A percentile compares a stretch with the other conserved stretches of the same genome.
Evolutionary conservation across 2,888 invertebrate species (phyloP).

Genomic region (Athripsodes cinereus): DNA sequence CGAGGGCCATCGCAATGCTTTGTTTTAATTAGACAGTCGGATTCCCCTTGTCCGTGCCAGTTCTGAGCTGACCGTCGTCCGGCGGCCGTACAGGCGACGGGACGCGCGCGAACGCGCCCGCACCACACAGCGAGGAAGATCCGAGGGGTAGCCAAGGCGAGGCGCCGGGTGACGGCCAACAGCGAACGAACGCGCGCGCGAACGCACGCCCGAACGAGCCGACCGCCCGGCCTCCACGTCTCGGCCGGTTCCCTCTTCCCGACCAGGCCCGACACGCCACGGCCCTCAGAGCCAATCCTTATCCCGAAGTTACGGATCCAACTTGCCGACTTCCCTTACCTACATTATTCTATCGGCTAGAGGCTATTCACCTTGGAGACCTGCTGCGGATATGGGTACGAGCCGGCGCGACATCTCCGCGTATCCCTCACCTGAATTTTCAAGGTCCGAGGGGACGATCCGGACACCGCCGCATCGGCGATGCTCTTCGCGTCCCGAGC

Average conservation of each 20-base stretch:
- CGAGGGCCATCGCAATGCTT: slow-evolving; percentile 61
- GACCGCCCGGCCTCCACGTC: slow-evolving; percentile 28
- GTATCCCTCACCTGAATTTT: slow-evolving; percentile 35
- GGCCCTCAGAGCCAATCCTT: slow-evolving; percentile 70
- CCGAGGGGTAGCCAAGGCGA: slow-evolving; percentile 39
- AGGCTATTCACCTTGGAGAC: slow-evolving; percentile 68
- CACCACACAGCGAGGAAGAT: slow-evolving; percentile 33
- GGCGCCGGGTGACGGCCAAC: slow-evolving; percentile 34
- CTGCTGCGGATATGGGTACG: slow-evolving; percentile 71
- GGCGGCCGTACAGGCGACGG: slow-evolving; percentile 40
- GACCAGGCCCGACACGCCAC: slow-evolving; percentile 54
- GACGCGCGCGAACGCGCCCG: slow-evolving; percentile 26
- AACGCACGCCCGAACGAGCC: slow-evolving; percentile 36
- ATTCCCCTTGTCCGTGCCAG: slow-evolving; percentile 60
- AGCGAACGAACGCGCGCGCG: slow-evolving; percentile 26
- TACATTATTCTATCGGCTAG: slow-evolving; percentile 63
- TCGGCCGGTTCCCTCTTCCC: slow-evolving; percentile 31
- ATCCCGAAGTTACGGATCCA: slow-evolving; percentile 60
- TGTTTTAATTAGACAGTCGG: slow-evolving; percentile 66
- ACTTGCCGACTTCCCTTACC: slow-evolving; percentile 65
- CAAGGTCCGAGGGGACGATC: slow-evolving; percentile 41
- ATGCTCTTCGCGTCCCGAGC: slow-evolving; percentile 44
- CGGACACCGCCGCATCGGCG: slow-evolving; percentile 44
- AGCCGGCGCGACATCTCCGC: slow-evolving; percentile 31
- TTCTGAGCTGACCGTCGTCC: slow-evolving; percentile 52